These are phyloP conservation scores for Drosophila lutescens DNA, from an alignment of 2,888 invertebrate genomes.

Conservation along the genomic window DNA sequence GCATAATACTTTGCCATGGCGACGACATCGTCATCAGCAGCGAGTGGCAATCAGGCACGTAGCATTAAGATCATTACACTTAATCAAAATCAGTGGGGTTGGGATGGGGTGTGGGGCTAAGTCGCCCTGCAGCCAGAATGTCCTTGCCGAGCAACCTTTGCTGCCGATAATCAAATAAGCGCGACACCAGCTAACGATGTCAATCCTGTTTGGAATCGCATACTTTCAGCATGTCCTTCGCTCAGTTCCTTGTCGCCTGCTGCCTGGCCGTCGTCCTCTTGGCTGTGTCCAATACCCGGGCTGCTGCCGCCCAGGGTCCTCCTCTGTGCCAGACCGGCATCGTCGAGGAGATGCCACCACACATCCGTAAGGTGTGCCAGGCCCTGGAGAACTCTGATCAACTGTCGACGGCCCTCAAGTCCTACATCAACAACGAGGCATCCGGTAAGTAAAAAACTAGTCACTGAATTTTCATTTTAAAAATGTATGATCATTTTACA, in stretches of 20 bases:
- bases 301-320: constrained; percentile 84
- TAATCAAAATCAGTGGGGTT: constrained; percentile 56
- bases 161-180: constrained; percentile 38
- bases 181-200: constrained; percentile 26
- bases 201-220: constrained; percentile 29
- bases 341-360: constrained; percentile 86
- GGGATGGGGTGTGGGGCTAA: background rate
- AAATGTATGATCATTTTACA: too few relatives aligned
- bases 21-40: constrained; percentile 16
- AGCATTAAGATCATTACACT: constrained; percentile 47
- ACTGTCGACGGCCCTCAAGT: constrained; percentile 81
- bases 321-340: constrained; percentile 86
- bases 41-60: constrained; percentile 44
- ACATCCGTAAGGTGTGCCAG: constrained; percentile 86
- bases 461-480: too few relatives aligned
- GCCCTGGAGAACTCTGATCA: constrained; percentile 85
- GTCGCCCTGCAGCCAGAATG: constrained; percentile 26
- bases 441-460: constrained; percentile 72
- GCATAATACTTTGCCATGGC: constrained; percentile 41
- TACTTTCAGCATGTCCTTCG: constrained; percentile 75
- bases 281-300: constrained; percentile 54
- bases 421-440: constrained; percentile 84
- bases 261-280: constrained; percentile 59
- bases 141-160: constrained; percentile 21
- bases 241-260: constrained; percentile 71